Conservation (phyloP, 2,797 vertebrate genomes). For the Miichthys miiuy region DNA sequence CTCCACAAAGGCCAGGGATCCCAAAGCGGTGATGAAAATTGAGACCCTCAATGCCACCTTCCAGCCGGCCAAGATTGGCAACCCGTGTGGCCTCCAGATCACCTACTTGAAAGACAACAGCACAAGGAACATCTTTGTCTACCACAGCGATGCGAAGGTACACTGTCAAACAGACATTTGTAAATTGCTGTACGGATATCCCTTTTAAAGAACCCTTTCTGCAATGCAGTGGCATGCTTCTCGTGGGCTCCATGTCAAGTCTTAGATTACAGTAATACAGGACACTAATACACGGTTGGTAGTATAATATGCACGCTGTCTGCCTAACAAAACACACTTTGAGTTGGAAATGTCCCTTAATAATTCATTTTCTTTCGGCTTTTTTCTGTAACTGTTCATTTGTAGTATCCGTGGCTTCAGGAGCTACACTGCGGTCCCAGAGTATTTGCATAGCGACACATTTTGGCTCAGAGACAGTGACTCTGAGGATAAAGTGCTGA, state of each 20-base stretch:
- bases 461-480: background rate
- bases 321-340: background rate
- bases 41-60: constrained; percentile 97
- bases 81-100: constrained; percentile 95
- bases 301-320: constrained; percentile 1
- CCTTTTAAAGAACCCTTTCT: background rate
- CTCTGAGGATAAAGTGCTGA: background rate
- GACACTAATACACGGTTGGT: background rate
- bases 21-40: constrained; percentile 96
- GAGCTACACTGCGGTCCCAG: background rate
- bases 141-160: constrained; percentile 97
- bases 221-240: background rate
- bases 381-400: background rate
- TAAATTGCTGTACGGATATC: background rate
- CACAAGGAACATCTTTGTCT: constrained; percentile 97
- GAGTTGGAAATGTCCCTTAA: constrained; percentile 3
- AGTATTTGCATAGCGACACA: constrained; percentile 10
- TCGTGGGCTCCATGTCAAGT: background rate
- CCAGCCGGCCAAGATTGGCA: constrained; percentile 95
- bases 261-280: background rate
- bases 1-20: constrained; percentile 91
- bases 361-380: constrained; percentile 3
- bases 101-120: constrained; percentile 98
- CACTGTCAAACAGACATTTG: background rate
- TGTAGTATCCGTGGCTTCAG: background rate